Evolutionary conservation across 2,797 vertebrate genomes (phyloP).

Genomic region (Furcifer pardalis): DNA sequence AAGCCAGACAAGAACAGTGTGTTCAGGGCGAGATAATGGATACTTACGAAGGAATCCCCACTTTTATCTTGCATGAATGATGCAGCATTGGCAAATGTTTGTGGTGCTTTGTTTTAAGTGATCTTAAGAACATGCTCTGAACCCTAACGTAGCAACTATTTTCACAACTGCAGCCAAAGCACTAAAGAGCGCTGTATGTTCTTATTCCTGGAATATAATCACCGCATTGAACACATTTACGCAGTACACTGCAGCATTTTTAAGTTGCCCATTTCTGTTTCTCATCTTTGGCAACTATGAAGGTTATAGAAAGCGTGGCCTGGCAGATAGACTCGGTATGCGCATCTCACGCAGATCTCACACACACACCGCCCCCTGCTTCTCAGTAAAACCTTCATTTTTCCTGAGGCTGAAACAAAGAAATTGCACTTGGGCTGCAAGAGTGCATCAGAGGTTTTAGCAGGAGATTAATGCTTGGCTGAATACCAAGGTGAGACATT

Average conservation of each 20-base stretch:
- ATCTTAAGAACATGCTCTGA: neutral
- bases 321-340: neutral
- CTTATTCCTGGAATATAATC: neutral
- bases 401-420: slow-evolving; percentile 21
- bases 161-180: neutral
- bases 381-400: slow-evolving; percentile 21
- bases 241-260: neutral
- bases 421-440: slow-evolving; percentile 15
- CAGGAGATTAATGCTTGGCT: slow-evolving; percentile 15
- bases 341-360: slow-evolving; percentile 7
- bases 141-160: neutral
- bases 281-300: slow-evolving; percentile 1
- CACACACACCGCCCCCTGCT: neutral
- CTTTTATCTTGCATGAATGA: neutral
- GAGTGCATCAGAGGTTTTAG: slow-evolving; percentile 13
- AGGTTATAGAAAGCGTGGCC: slow-evolving; percentile 1
- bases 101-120: neutral
- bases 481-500: slow-evolving; percentile 5
- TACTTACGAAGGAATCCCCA: neutral
- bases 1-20: too few relatives aligned
- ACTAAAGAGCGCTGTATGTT: neutral
- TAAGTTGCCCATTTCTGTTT: neutral
- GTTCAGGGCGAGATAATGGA: too few relatives aligned
- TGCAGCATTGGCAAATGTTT: neutral
- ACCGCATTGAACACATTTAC: neutral